Evolutionary conservation across 2,888 invertebrate genomes (phyloP).

Genomic region (Clepsis dumicolana): DNA sequence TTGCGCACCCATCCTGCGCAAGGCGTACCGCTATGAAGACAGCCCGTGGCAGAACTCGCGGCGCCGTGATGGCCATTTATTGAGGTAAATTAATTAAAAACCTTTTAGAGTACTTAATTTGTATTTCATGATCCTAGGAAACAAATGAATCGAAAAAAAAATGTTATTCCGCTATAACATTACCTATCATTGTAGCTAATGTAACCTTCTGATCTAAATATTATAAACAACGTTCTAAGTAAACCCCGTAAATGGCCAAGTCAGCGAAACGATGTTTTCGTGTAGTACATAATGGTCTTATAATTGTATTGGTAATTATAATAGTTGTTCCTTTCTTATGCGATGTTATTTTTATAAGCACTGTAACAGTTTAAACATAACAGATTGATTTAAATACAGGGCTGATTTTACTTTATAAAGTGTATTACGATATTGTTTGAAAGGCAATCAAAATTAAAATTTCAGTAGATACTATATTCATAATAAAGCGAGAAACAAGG

Average conservation of each 20-base stretch:
- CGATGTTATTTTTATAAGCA: neutral
- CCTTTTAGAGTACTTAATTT: too few relatives aligned
- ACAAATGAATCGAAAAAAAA: too few relatives aligned
- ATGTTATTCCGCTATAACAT: conserved; percentile 25
- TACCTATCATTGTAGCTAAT: neutral
- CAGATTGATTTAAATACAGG: too few relatives aligned
- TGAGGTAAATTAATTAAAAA: conserved; percentile 88
- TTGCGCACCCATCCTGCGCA: conserved; percentile 98
- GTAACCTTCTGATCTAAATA: conserved; percentile 24
- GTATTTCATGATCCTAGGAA: too few relatives aligned
- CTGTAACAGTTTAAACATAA: too few relatives aligned
- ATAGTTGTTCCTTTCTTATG: conserved; percentile 11
- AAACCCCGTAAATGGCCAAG: conserved; percentile 23
- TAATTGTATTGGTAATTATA: conserved; percentile 3
- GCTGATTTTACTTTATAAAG: too few relatives aligned
- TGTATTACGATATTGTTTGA: too few relatives aligned
- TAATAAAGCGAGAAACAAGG: too few relatives aligned
- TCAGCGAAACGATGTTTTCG: conserved; percentile 34
- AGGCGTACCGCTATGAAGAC: conserved; percentile 98
- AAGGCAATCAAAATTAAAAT: too few relatives aligned
- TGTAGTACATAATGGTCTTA: conserved; percentile 24
- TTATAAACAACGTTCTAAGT: conserved; percentile 23
- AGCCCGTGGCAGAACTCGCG: conserved; percentile 97
- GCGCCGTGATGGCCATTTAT: conserved; percentile 93
- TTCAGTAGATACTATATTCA: too few relatives aligned